phyloP scores from a whole-genome alignment of 2,113 vertebrate species.

The Hippocampus abdominalis region DNA sequence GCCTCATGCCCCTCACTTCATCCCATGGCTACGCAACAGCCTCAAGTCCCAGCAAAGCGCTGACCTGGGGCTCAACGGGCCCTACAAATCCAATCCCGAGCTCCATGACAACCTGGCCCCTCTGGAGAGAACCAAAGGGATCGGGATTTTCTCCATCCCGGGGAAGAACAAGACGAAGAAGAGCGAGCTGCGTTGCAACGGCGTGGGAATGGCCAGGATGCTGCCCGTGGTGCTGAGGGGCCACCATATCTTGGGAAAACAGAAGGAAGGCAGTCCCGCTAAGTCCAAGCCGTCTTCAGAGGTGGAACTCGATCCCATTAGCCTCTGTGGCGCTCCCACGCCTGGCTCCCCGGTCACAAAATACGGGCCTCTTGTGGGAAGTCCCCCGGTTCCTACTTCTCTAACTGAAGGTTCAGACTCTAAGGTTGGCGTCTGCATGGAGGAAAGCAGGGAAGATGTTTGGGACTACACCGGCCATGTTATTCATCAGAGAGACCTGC shows the following conservation, averaged over 20 bases:
- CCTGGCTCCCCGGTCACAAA: slow-evolving; percentile 52
- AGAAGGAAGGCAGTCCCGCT: slow-evolving; percentile 44
- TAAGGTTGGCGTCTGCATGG: slow-evolving; percentile 34
- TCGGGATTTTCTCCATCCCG: slow-evolving; percentile 58
- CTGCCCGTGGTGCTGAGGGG: slow-evolving; percentile 58
- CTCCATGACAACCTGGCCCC: slow-evolving; percentile 40
- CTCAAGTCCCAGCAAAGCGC: slow-evolving; percentile 56
- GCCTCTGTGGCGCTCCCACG: slow-evolving; percentile 23
- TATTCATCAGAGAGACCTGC: slow-evolving; percentile 45
- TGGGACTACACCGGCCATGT: slow-evolving; percentile 49
- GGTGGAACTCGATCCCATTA: slow-evolving; percentile 25
- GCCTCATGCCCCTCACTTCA: slow-evolving; percentile 61
- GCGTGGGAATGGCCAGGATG: slow-evolving; percentile 53
- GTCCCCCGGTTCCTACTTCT: slow-evolving; percentile 32
- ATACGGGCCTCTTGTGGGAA: slow-evolving; percentile 38
- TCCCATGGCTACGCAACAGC: slow-evolving; percentile 66
- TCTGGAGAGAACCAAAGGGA: slow-evolving; percentile 54
- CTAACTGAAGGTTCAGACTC: slow-evolving; percentile 51
- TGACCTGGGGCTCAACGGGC: slow-evolving; percentile 57
- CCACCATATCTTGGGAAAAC: slow-evolving; percentile 52
- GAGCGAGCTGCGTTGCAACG: slow-evolving; percentile 50
- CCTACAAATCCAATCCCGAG: slow-evolving; percentile 42
- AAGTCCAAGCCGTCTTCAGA: slow-evolving; percentile 49
- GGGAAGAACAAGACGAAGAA: slow-evolving; percentile 51
- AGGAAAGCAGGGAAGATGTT: slow-evolving; percentile 50